These are phyloP conservation scores for Dasypus novemcinctus DNA, from an alignment of 2,113 vertebrate genomes.

Conservation along the genomic window DNA sequence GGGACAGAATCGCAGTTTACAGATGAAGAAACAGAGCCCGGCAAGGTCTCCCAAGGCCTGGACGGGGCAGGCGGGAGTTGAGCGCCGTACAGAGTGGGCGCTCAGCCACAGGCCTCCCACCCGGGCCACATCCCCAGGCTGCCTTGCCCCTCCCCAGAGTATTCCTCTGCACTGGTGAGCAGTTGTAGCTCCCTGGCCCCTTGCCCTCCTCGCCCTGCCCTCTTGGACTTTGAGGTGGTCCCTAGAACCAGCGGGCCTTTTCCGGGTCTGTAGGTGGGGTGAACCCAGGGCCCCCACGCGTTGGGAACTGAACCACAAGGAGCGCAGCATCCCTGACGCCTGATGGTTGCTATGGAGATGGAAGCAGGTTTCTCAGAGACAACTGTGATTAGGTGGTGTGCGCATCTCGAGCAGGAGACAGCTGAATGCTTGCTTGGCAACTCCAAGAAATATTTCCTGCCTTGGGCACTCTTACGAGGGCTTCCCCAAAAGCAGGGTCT, in stretches of 20 bases:
- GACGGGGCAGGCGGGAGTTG: accelerated
- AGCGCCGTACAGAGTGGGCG: neutral
- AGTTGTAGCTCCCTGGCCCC: neutral
- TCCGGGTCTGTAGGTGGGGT: neutral
- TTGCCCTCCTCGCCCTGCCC: neutral
- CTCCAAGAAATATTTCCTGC: neutral
- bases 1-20: accelerated
- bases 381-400: too few species aligned
- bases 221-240: neutral
- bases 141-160: accelerated
- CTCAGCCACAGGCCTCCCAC: neutral
- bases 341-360: slow-evolving; percentile 72
- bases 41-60: neutral
- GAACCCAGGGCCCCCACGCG: neutral
- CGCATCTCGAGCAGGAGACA: neutral
- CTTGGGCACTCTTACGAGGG: neutral
- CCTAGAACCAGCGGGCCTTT: neutral
- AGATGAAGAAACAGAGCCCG: too few species aligned
- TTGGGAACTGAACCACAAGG: neutral
- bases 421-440: accelerated
- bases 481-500: neutral
- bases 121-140: too few species aligned
- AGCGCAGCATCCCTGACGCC: neutral
- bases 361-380: neutral
- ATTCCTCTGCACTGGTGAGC: too few species aligned